phyloP scores from a whole-genome alignment of 2,113 vertebrate genomes.

The Gallinago undulata region DNA sequence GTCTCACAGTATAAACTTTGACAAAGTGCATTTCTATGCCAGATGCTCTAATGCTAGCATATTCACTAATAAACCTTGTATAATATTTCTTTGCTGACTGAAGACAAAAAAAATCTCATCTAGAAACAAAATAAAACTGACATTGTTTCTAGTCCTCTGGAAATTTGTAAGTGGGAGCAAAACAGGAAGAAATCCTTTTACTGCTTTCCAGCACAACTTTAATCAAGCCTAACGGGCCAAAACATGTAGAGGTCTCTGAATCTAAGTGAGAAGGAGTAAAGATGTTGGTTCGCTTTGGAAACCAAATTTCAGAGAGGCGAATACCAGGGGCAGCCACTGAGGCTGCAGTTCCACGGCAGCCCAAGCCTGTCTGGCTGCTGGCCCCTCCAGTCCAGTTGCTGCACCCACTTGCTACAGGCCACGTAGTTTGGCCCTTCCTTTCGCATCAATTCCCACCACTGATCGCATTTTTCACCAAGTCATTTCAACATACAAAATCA shows the following conservation, averaged over 20 bases:
- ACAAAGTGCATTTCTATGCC: background rate
- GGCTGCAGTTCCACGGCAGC: background rate
- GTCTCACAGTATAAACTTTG: background rate
- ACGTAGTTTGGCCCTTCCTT: background rate
- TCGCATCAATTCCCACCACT: rapidly evolving
- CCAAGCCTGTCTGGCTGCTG: background rate
- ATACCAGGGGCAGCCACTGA: background rate
- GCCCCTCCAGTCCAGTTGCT: background rate
- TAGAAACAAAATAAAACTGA: background rate
- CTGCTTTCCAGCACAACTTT: background rate
- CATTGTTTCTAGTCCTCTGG: background rate
- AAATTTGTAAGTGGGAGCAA: background rate
- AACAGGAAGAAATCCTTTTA: background rate
- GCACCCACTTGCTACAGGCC: rapidly evolving
- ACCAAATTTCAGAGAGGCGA: background rate
- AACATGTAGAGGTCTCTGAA: background rate
- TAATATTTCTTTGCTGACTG: background rate
- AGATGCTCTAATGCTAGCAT: background rate
- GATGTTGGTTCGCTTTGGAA: background rate
- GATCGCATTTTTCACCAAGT: background rate
- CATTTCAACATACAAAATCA: background rate
- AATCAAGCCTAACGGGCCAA: background rate
- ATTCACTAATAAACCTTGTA: background rate
- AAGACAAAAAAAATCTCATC: background rate
- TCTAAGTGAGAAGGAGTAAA: background rate